Base-by-base conservation (phyloP, 2,888 invertebrate genomes). In the Colostygia pectinataria region DNA sequence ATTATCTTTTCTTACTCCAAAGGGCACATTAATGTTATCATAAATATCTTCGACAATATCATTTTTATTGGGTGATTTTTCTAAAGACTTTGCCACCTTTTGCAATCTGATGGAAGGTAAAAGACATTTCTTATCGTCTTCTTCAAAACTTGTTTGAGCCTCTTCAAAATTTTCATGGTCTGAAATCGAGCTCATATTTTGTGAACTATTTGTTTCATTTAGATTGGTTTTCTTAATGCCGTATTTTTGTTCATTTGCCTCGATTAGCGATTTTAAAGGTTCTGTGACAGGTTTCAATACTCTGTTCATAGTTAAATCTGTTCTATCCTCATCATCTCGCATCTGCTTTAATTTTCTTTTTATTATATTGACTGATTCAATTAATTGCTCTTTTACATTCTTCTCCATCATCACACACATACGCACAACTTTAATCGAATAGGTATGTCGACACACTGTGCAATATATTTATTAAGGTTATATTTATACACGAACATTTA, bases 281-380 rank as follows among this genome's bases (percentile, higher is more conserved):
- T 33, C 33, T 20, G 20, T n/a, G 5, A 33, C 33, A 33, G 33
- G 33, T 20, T 33, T 33, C 5, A 33, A 20, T 10, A 33, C 20
- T 33, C 9, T 33, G 10, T 20, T 18, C 33, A 33, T 33, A n/a
- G 33, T 10, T 1, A 9, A 10, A 33, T 33, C 33, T 5, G n/a
- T 33, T n/a, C 6, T 33, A 20, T 20, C 33, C 4, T 33, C 33
- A 33, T 33, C 2, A 20, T 33, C 33, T 20, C 20, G 18, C 20
- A 33, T 33, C 10, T 33, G 18, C 2, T 33, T 33, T 14, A 31
- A 31, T 31, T 31, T 31, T 14, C 8, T 31, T 31, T 4, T 4
- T 4, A 31, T 31, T 2, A 14, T 2, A 14, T 14, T 31, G 3
- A 31, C 29, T 13, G 29, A 31, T 31, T 14, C 7, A 7, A 31